Evolutionary conservation across 35 echinoderm and acorn worm species (phyloP).

Genomic region (Anneissia japonica): DNA sequence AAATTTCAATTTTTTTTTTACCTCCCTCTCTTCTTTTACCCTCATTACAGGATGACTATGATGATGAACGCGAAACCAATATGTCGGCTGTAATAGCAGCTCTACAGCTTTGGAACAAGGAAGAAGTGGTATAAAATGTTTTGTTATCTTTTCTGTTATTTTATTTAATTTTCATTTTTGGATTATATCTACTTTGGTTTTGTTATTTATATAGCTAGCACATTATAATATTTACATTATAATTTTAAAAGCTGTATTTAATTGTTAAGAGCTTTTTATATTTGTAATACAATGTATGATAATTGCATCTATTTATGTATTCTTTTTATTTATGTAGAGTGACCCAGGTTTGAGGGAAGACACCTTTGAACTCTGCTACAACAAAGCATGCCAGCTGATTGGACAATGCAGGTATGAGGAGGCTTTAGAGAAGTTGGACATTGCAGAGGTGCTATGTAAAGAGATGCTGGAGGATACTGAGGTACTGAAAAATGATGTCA

Average conservation of each 20-base stretch:
- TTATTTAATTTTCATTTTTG: too few species aligned
- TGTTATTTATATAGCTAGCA: too few species aligned
- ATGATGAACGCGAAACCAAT: conserved; percentile 92
- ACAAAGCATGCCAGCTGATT: conserved; percentile 78
- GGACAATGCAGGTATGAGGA: conserved; percentile 56
- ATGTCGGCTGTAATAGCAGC: conserved; percentile 88
- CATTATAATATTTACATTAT: too few species aligned
- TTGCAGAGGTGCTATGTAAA: conserved; percentile 71
- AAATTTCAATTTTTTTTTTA: too few species aligned
- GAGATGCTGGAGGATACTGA: conserved; percentile 64
- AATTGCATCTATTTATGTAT: too few species aligned
- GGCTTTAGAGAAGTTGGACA: conserved; percentile 43
- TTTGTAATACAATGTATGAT: too few species aligned
- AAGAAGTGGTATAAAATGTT: conserved; percentile 52
- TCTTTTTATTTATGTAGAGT: conserved; percentile 31
- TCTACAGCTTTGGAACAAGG: conserved; percentile 71
- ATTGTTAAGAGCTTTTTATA: too few species aligned
- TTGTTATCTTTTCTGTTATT: background rate
- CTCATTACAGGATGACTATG: conserved; percentile 79
- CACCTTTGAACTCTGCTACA: conserved; percentile 84
- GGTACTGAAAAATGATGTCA: too few species aligned
- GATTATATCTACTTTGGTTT: too few species aligned
- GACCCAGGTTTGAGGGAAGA: conserved; percentile 77
- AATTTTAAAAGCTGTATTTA: too few species aligned
- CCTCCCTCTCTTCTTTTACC: background rate